These are phyloP conservation scores for Antheraea yamamai DNA, from an alignment of 2,888 invertebrate genomes.

Conservation along the genomic window DNA sequence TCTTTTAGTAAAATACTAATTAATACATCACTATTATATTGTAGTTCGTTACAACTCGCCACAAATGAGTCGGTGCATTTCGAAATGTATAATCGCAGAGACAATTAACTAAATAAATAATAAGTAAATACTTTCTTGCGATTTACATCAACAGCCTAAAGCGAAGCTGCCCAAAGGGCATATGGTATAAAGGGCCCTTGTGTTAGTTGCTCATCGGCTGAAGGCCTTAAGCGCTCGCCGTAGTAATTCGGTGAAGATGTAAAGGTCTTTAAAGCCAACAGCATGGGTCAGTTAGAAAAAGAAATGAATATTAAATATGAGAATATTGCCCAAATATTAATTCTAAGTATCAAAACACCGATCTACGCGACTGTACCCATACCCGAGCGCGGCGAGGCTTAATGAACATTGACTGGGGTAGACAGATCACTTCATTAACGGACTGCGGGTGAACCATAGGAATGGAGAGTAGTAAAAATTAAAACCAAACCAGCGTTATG, in stretches of 20 bases:
- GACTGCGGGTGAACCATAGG: constrained; percentile 8
- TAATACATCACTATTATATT: background rate
- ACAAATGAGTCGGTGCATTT: background rate
- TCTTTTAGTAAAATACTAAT: background rate
- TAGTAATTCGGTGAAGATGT: no score
- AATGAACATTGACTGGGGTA: constrained; percentile 39
- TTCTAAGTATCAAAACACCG: background rate
- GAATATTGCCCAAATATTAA: background rate
- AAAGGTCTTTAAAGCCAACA: no score
- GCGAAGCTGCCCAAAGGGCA: no score
- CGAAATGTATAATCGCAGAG: background rate
- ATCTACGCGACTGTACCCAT: constrained; percentile 10
- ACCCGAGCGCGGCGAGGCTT: constrained; percentile 16
- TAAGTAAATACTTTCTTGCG: no score
- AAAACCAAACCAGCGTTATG: constrained; percentile 13
- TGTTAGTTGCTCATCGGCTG: no score
- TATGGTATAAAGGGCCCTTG: no score
- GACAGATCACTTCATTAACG: constrained; percentile 44
- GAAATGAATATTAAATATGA: no score
- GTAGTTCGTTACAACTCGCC: background rate
- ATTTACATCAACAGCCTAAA: no score
- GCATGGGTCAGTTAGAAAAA: no score
- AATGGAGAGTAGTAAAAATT: background rate
- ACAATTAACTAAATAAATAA: background rate
- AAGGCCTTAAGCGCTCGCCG: no score